Percentiles rank a stretch among this genome's conserved stretches.
These are phyloP conservation scores for Siphamia tubifer DNA, from an alignment of 2,113 vertebrate genomes.

Conservation along the genomic window DNA sequence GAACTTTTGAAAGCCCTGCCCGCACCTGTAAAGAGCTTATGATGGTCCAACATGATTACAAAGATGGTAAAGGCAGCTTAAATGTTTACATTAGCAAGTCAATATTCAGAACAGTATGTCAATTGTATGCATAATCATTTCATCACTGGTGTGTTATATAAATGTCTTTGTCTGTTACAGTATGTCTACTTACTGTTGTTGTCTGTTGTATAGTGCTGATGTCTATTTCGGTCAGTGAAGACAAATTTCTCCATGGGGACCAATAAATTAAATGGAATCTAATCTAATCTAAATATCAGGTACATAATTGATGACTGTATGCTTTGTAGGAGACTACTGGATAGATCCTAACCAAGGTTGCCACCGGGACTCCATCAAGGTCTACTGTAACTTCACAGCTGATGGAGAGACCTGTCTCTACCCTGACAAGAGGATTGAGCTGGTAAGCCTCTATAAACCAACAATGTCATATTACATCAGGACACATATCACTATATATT, in stretches of 20 bases:
- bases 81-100: not conserved
- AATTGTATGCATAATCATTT: conserved; percentile 1
- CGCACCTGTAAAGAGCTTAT: conserved; percentile 89
- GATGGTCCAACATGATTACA: conserved; percentile 83
- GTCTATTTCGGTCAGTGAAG: no score
- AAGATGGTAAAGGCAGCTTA: conserved; percentile 80
- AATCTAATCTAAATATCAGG: no score
- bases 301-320: conserved; percentile 15
- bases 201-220: no score
- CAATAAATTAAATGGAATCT: no score
- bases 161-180: no score
- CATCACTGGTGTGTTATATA: not conserved
- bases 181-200: no score
- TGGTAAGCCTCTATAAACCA: conserved; percentile 66
- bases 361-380: conserved; percentile 84
- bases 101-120: not conserved
- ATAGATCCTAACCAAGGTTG: conserved; percentile 97
- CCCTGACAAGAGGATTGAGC: conserved; percentile 87
- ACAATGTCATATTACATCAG: conserved; percentile 25
- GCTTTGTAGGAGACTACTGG: conserved; percentile 89
- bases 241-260: no score
- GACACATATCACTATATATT: conserved; percentile 28
- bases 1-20: conserved; percentile 86
- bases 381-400: conserved; percentile 93
- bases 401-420: conserved; percentile 91